phyloP scores from a whole-genome alignment of 2,113 vertebrate species.

The Numenius arquata region DNA sequence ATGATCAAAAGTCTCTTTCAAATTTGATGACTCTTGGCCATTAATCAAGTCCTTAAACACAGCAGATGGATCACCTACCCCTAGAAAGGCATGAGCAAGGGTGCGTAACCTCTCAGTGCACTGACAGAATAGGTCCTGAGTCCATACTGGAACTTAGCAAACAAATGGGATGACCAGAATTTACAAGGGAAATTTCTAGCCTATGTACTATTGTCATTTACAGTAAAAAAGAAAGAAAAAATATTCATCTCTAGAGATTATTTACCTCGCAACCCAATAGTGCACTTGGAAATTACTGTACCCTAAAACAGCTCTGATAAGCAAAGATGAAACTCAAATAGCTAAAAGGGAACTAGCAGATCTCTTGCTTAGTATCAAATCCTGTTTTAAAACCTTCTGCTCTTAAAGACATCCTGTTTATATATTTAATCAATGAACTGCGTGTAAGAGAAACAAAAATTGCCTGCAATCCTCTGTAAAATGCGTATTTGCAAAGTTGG shows the following conservation, averaged over 20 bases:
- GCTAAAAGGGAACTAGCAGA: constrained; percentile 74
- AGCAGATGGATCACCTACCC: neutral
- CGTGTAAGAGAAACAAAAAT: constrained; percentile 15
- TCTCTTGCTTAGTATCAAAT: constrained; percentile 73
- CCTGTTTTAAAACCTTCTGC: constrained; percentile 74
- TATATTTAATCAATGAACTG: constrained; percentile 61
- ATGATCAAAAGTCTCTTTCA: neutral
- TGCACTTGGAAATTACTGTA: constrained; percentile 66
- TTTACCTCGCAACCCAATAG: constrained; percentile 17
- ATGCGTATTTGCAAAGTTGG: neutral
- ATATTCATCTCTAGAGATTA: constrained; percentile 67
- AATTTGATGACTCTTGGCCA: neutral
- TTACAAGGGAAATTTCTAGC: constrained; percentile 64
- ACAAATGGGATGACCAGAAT: constrained; percentile 44
- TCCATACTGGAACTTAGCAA: constrained; percentile 37
- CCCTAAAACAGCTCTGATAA: constrained; percentile 60
- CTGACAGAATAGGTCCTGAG: neutral
- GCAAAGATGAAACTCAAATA: constrained; percentile 70
- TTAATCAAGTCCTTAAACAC: neutral
- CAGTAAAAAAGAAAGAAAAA: constrained; percentile 70
- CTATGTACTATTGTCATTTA: constrained; percentile 47
- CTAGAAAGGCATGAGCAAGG: neutral
- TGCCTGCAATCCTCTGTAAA: neutral
- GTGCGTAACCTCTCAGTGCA: neutral
- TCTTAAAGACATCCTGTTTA: constrained; percentile 75